Base-by-base conservation (phyloP, 1,140 invertebrate species). In the Sinella curviseta region DNA sequence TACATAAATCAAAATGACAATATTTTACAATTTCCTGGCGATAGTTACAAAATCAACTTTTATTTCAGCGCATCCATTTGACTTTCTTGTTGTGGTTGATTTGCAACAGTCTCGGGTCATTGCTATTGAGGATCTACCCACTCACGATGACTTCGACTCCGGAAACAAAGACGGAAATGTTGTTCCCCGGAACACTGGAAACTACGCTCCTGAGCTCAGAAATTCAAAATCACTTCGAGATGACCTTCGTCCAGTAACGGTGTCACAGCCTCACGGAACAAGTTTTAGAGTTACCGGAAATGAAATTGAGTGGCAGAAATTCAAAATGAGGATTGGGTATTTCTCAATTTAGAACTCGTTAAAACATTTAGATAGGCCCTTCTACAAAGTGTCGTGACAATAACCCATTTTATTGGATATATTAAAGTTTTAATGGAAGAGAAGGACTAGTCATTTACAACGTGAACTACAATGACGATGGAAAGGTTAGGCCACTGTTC, bases 41-140 rank as follows among this genome's bases (percentile, higher is more conserved):
- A 8, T 67, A 67, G 24, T 26, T 67, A n/a, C n/a, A 67, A 67
- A 26, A 67, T 12, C 14, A 26, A 12, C 4, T 30, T 34, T 30
- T 28, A 17, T 74, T 74, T 28, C 26, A 75, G 77, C 76, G 1
- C 80, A 81, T 55, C 80, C 80, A 16, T 36, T 81, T 20, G 70
- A 65, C 17, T 79, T 81, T 57, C 35, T 73, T 26, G 35, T 30
- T 8, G 55, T 81, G 30, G 80, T 81, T 0, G 80, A 81, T 36
- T 26, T 79, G 1, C n/a, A 16, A 0, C n/a, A 8, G 28, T 55
- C 54, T 14, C n/a, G 31, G 28, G 80, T 81, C 2, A 36, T 81
- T 1, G 74, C 12, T 17, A 55, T 79, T 39, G 74, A 79, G 33
- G 80, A 79, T 0, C 20, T 77, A 17, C 80, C 77, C 0, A 76